These are phyloP conservation scores for Thecophora atra DNA, from an alignment of 2,888 invertebrate genomes.

Conservation along the genomic window DNA sequence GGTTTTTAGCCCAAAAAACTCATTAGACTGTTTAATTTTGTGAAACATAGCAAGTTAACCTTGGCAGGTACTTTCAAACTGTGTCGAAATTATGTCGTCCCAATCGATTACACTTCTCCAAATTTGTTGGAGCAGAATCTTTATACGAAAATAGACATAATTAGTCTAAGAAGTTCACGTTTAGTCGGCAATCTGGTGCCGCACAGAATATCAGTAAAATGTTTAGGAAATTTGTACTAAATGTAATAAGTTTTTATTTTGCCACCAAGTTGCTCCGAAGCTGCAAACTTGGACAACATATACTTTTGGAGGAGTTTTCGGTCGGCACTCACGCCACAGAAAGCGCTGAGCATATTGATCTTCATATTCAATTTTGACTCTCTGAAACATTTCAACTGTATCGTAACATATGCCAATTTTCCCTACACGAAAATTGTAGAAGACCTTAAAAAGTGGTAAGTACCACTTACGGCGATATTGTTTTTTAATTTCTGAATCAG, in stretches of 20 bases:
- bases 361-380: slow-evolving; percentile 45
- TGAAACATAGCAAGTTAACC: not conserved
- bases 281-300: slow-evolving; percentile 45
- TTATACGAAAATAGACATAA: too few species aligned
- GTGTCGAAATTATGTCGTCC: not conserved
- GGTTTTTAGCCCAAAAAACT: slow-evolving; percentile 6
- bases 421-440: slow-evolving; percentile 52
- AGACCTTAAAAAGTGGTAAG: slow-evolving; percentile 54
- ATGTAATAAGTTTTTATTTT: too few species aligned
- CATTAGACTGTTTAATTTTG: not conserved
- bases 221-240: too few species aligned
- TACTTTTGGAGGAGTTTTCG: slow-evolving; percentile 23
- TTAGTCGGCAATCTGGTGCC: too few species aligned
- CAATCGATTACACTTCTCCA: too few species aligned
- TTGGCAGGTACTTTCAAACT: too few species aligned
- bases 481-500: too few species aligned
- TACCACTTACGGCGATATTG: too few species aligned
- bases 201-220: too few species aligned
- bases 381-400: slow-evolving; percentile 50
- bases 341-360: slow-evolving; percentile 53
- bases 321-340: slow-evolving; percentile 47
- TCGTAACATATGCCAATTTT: slow-evolving; percentile 52
- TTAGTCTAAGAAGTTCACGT: too few species aligned
- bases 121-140: too few species aligned
- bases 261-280: too few species aligned